Base-by-base conservation (phyloP, 2,797 vertebrate genomes). In the Sus cebifrons region DNA sequence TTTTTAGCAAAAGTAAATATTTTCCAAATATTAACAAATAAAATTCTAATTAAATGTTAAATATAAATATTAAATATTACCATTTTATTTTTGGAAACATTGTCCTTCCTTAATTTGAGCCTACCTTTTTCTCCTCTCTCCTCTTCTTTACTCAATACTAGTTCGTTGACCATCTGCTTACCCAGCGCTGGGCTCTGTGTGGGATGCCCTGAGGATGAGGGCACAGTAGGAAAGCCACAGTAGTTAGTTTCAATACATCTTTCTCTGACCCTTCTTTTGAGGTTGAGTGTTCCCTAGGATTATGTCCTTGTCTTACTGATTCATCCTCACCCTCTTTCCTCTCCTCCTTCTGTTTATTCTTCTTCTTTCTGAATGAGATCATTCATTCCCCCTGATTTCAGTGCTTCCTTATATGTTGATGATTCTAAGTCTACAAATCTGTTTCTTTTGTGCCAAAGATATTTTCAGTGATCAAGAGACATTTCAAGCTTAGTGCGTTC, bases 351-450 rank as follows among this genome's bases (percentile, higher is more conserved):
- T 89, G 75, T 88, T 36, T 11, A 23, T 68, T 88, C 75, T 86
- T 65, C 20, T 75, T 79, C 62, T 96, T 93, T 52, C 49, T 84
- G 44, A 54, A 27, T 60, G 54, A 95, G 84, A 29, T 86, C 44
- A n/a, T 77, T 93, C 52, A 25, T 58, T 64, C 67, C 44, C 73
- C 29, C 15, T 68, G 91, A 93, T 75, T 89, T 83, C 60, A 84
- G 5, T 9, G 16, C 54, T 94, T 60, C 68, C 78, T 83, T 56
- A 23, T 44, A 25, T 11, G 32, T 21, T 29, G 49, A 62, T 5
- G 44, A 56, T n/a, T 70, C 23, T 10, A 56, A 17, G 17, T 95
- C 81, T 79, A 44, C 25, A 88, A 18, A 49, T 44, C 14, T 14
- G 23, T 74, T 54, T 91, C 5, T 54, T 85, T 81, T n/a, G 62